phyloP scores from a whole-genome alignment of 2,113 vertebrate species.

The Campylomormyrus tamandua region DNA sequence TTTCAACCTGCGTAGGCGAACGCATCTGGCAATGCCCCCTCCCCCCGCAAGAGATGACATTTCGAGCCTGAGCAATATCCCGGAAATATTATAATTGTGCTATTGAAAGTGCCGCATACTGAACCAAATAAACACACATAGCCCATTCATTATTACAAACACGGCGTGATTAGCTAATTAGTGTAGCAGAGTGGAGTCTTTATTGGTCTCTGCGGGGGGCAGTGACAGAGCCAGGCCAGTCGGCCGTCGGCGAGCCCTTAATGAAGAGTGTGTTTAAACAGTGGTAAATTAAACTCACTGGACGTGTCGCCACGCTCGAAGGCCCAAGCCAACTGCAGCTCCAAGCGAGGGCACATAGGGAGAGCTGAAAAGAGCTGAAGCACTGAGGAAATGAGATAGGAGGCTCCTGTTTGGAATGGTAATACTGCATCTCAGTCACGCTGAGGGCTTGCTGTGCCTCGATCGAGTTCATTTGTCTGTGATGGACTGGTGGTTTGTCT shows the following conservation, averaged over 20 bases:
- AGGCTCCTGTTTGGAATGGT: neutral
- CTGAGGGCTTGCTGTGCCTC: neutral
- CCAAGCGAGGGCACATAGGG: neutral
- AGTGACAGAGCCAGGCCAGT: neutral
- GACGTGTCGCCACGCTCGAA: neutral
- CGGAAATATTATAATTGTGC: neutral
- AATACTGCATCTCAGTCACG: neutral
- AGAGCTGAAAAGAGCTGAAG: neutral
- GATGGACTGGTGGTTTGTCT: neutral
- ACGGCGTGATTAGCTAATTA: neutral
- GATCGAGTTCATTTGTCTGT: neutral
- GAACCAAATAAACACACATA: neutral
- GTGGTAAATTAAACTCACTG: neutral
- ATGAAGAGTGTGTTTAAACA: neutral
- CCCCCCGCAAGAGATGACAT: neutral
- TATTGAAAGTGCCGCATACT: neutral
- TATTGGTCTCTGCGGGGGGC: neutral
- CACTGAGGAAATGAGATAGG: neutral
- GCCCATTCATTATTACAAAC: slow-evolving; percentile 3
- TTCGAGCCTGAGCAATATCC: neutral
- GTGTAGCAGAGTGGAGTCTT: neutral
- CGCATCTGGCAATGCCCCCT: neutral
- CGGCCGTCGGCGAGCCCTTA: neutral
- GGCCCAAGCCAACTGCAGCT: neutral
- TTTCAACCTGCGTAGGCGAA: neutral